These are phyloP conservation scores for Drosophila azteca DNA, from an alignment of 1,140 invertebrate species.

Conservation along the genomic window DNA sequence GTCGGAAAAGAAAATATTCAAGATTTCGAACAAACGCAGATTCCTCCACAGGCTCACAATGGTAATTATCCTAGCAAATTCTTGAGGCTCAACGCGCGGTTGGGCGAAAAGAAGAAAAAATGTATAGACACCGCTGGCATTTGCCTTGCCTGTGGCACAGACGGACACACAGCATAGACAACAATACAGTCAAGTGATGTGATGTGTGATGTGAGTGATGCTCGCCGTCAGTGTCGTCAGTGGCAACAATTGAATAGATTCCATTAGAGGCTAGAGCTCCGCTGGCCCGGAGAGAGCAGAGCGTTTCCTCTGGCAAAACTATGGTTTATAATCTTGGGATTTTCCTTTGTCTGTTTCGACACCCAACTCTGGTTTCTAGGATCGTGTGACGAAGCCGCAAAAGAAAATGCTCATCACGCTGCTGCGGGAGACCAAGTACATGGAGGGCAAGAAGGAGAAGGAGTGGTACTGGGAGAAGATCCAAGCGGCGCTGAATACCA, in stretches of 20 bases:
- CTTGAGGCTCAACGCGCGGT: constrained; percentile 26
- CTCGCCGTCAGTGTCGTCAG: too few relatives aligned
- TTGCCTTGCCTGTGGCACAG: constrained; percentile 1
- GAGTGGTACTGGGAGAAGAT: constrained; percentile 83
- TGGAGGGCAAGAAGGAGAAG: constrained; percentile 83
- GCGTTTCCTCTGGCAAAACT: background rate
- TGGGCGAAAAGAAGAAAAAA: constrained; percentile 21
- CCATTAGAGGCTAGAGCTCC: too few relatives aligned
- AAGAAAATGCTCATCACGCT: constrained; percentile 83
- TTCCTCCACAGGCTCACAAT: constrained; percentile 69
- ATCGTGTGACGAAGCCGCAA: constrained; percentile 82
- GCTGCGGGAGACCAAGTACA: constrained; percentile 79
- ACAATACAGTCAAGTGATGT: constrained; percentile 40
- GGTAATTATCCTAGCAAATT: constrained; percentile 44
- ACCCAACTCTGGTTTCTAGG: constrained; percentile 46
- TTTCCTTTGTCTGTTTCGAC: constrained; percentile 40
- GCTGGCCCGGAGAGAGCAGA: too few relatives aligned
- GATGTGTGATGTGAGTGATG: too few relatives aligned
- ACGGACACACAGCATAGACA: constrained; percentile 36
- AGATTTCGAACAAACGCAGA: constrained; percentile 71
- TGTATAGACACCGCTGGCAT: constrained; percentile 38
- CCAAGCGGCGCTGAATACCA: constrained; percentile 77
- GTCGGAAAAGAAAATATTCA: constrained; percentile 50
- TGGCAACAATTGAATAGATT: too few relatives aligned
- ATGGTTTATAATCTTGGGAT: constrained; percentile 12